These are phyloP conservation scores for Paraescarpia echinospica DNA, from an alignment of 1,140 invertebrate genomes.

Conservation along the genomic window DNA sequence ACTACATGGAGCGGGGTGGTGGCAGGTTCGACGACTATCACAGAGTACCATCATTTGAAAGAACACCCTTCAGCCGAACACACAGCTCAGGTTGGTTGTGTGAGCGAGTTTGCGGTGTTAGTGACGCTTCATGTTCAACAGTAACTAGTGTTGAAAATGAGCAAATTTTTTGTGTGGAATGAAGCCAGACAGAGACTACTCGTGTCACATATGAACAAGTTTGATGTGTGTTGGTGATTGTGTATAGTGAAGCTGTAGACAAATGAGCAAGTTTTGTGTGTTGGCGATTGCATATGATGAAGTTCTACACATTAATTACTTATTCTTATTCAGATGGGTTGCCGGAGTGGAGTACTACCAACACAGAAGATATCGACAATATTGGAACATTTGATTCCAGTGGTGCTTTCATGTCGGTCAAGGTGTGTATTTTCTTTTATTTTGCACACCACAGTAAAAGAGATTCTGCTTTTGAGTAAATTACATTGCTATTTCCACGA, in stretches of 20 bases:
- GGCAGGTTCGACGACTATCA: neutral
- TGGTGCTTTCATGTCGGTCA: conserved; percentile 70
- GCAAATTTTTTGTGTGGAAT: too few relatives aligned
- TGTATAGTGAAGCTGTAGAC: too few relatives aligned
- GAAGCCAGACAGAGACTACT: too few relatives aligned
- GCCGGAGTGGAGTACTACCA: conserved; percentile 58
- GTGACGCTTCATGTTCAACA: neutral
- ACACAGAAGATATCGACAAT: conserved; percentile 64
- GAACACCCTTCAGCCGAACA: neutral
- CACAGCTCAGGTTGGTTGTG: neutral
- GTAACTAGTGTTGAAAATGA: too few relatives aligned
- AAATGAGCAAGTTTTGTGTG: neutral
- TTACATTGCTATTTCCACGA: too few relatives aligned
- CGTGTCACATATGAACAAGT: too few relatives aligned
- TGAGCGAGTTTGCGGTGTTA: neutral
- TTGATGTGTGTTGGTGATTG: too few relatives aligned
- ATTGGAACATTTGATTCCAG: conserved; percentile 83
- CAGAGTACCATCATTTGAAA: neutral
- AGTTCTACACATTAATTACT: neutral
- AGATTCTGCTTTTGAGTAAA: too few relatives aligned
- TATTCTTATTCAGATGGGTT: conserved; percentile 30
- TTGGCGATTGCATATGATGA: neutral
- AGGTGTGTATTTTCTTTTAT: conserved; percentile 30
- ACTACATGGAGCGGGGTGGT: neutral
- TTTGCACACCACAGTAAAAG: too few relatives aligned